Evolutionary conservation across 2,888 invertebrate species (phyloP), one percentile per base, ranked within the genome.

Genomic region (Mayetiola destructor): DNA sequence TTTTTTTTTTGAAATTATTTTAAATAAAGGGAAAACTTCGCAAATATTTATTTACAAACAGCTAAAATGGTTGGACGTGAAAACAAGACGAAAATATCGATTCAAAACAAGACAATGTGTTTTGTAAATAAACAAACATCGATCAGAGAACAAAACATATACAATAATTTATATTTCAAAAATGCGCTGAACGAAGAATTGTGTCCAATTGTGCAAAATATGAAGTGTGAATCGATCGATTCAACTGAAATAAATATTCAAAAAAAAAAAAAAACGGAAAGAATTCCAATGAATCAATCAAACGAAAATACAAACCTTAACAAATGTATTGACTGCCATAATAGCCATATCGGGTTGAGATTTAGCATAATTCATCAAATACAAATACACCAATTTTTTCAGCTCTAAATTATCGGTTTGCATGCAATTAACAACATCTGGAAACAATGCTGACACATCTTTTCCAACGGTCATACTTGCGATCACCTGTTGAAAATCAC

Each of bases 381-480:
- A 99, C 56, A 99, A 76, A 72, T 99, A 99, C 1, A 99, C 99
- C 55, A 99, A 77, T 68, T 99, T 99, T 76, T 99, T 99, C 64
- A 99, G 74, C 72, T 99, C 99, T 68, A 99, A 76, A 74, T 99
- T 99, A 70, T 99, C 99, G 0, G 99, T 99, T 76, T 99, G 99
- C 97, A 99, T 99, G 71, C 99, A 99, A 75, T 99, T 99, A 29
- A 99, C 96, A 1, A 99, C 99, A 71, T 99, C 99, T 0, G 99
- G 97, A 70, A 99, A 99, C 16, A 99, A 75, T 1, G 97, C 95
- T 0, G 90, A 90, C 1, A 99, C 99, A 80, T 99, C 99, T 77
- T 99, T 99, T 56, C 99, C 99, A 21, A 99, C 99, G 6, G 99
- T 99, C 99, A 99, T 99, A 60, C 95, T 95, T 23, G 99, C 99